Base-by-base conservation (phyloP, 2,888 invertebrate species). In the Rapana venosa region DNA sequence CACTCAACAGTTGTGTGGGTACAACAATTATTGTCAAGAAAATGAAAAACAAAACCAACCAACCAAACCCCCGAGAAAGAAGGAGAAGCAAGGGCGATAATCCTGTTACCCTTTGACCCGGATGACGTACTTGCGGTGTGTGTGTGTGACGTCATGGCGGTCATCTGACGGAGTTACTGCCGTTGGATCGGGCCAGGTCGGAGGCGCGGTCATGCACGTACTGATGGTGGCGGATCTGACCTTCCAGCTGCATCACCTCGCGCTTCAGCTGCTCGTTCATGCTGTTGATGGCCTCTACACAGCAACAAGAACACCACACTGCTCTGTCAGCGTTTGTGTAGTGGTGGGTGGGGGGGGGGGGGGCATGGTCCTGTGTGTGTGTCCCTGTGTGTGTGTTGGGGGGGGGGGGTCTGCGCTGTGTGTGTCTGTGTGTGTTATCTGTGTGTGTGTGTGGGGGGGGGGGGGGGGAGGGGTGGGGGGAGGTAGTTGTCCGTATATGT, bases 181-280 rank as follows among this genome's bases (percentile, higher is more conserved):
- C 86, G 84, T 61, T 47, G 56, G 56, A 66, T 6, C 89, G 35
- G 30, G 61, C n/a, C 22, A 70, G 22, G 47, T 89, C 89, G 2
- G 85, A 17, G 30, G 79, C 4, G 20, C 89, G 61, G n/a, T 88
- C 88, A 1, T 66, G 83, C 15, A 85, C 85, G 56, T 89, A 58
- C 56, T 93, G 93, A 87, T 95, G 94, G 30, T 94, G 94, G 58
- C 93, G 91, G 56, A 95, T 95, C 88, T 95, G 93, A 30, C 94
- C 95, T 61, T 95, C 95, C 90, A 95, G 90, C 83, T 95, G 93
- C 88, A 93, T 90, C 22, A 95, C 92, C 90, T 95, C 95, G 88
- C 93, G 93, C 91, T 94, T 92, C 88, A 95, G 91, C 85, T 93
- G 92, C 74, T 95, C 95, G 91, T 95, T 95, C 93, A 95, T 94